Conservation (phyloP, 2,113 vertebrate species). For the Diphyllodes magnificus region DNA sequence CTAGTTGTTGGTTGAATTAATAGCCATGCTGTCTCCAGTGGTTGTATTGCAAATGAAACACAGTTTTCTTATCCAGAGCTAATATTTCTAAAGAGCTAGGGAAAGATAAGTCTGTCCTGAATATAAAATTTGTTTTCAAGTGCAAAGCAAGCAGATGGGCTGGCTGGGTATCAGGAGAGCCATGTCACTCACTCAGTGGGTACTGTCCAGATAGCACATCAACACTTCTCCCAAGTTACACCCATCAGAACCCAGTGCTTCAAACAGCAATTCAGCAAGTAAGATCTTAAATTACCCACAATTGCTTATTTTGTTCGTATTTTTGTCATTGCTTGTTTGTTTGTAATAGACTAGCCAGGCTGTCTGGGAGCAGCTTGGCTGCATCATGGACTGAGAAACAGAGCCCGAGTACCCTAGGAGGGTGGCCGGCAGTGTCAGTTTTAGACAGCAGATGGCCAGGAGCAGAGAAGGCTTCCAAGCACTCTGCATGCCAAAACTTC, state of each 20-base stretch:
- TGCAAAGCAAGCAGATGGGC: conserved; percentile 45
- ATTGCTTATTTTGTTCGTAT: neutral
- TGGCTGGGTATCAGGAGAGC: conserved; percentile 5
- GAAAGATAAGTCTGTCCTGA: neutral
- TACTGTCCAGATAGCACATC: conserved; percentile 44
- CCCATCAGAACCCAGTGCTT: neutral
- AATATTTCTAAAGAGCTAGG: neutral
- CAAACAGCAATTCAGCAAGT: neutral
- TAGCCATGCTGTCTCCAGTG: neutral
- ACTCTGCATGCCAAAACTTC: conserved; percentile 26
- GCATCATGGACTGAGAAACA: conserved; percentile 20
- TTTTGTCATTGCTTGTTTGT: conserved; percentile 26
- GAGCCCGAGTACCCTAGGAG: neutral
- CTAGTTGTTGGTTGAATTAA: neutral
- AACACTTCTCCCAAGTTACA: neutral
- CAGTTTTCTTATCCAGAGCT: neutral
- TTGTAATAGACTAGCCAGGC: conserved; percentile 39
- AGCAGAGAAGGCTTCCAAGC: conserved; percentile 40
- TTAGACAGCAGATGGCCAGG: conserved; percentile 47
- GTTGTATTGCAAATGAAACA: neutral
- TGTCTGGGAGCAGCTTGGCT: conserved; percentile 59
- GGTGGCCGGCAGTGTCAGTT: neutral
- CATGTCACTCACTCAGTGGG: neutral
- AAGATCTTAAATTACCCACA: conserved; percentile 31
- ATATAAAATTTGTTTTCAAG: conserved; percentile 31